Percentiles rank a stretch among this genome's conserved stretches.
Conservation (phyloP, 2,797 vertebrate genomes). For the Gobio occitaniae region DNA sequence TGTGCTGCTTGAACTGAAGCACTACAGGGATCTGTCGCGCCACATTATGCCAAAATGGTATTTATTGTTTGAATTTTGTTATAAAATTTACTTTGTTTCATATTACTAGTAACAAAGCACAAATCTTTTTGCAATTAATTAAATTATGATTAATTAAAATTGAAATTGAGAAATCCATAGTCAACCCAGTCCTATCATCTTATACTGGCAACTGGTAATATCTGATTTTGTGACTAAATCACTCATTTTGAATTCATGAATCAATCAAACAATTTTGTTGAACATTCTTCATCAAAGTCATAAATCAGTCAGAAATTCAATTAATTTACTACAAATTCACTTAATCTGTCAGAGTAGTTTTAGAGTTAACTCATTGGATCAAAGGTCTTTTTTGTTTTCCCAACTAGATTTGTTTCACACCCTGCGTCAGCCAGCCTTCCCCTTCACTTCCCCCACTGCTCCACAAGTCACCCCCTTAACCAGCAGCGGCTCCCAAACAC, state of each 20-base stretch:
- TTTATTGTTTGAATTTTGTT: background rate
- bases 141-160: background rate
- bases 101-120: background rate
- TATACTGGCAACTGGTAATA: background rate
- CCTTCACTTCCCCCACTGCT: constrained; percentile 77
- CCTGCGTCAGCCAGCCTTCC: constrained; percentile 82
- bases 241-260: background rate
- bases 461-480: constrained; percentile 80
- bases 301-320: background rate
- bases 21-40: background rate
- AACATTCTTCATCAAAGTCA: background rate
- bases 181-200: background rate
- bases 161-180: background rate
- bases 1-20: background rate
- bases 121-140: background rate
- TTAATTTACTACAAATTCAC: background rate
- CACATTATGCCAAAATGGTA: constrained; percentile 1
- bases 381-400: background rate
- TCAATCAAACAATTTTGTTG: background rate
- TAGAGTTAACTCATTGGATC: background rate
- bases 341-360: background rate
- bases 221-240: background rate
- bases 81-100: background rate
- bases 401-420: constrained; percentile 91
- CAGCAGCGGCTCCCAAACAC: constrained; percentile 86